Conservation (phyloP, 1,140 invertebrate species). For the Ceratina australensis region DNA sequence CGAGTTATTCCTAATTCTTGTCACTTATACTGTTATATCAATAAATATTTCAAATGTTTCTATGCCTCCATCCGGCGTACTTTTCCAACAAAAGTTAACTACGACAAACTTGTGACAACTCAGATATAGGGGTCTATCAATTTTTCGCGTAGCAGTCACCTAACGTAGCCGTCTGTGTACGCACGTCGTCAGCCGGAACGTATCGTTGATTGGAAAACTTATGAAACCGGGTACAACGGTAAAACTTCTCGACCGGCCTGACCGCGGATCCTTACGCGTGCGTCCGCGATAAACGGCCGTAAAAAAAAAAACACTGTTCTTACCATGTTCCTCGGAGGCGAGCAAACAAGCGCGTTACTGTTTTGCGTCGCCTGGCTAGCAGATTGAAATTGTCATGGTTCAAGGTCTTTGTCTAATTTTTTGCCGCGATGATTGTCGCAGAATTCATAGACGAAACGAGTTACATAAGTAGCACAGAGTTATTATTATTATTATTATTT, state of each 20-base stretch:
- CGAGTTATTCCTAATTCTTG: too few relatives aligned
- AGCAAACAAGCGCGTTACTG: background rate
- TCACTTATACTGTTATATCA: too few relatives aligned
- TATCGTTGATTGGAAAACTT: conserved; percentile 35
- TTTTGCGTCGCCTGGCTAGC: background rate
- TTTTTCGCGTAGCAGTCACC: background rate
- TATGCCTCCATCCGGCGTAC: background rate
- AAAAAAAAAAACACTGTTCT: background rate
- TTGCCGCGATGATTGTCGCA: too few relatives aligned
- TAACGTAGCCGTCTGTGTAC: background rate
- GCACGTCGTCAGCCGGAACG: conserved; percentile 18
- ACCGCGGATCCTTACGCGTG: conserved; percentile 5
- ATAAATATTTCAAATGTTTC: too few relatives aligned
- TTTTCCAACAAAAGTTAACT: background rate
- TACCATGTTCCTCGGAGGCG: background rate
- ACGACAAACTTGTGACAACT: background rate
- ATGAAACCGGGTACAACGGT: conserved; percentile 1
- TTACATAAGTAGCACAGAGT: too few relatives aligned
- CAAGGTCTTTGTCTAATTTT: too few relatives aligned
- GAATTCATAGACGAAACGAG: too few relatives aligned
- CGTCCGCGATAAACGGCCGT: conserved; percentile 18
- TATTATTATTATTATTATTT: too few relatives aligned
- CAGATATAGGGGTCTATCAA: conserved; percentile 6
- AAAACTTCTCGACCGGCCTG: conserved; percentile 16
- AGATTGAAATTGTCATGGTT: too few relatives aligned